Base-by-base conservation (phyloP, 2,113 vertebrate species). In the Platysteira castanea region DNA sequence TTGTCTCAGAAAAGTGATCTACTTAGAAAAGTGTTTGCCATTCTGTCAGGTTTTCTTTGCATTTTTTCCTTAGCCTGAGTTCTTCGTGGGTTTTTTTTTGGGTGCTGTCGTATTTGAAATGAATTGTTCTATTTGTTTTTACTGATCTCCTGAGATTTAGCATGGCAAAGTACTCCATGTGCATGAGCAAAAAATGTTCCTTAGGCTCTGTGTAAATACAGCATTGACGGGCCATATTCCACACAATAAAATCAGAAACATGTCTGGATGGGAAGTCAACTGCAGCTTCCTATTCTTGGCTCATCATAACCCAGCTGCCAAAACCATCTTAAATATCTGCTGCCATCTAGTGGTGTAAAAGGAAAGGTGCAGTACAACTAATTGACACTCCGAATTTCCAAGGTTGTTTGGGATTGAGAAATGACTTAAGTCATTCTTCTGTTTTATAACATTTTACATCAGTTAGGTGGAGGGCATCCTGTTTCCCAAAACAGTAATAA, bases 281-380 rank as follows among this genome's bases (percentile, higher is more conserved):
- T 67, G 69, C 54, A 68, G 44, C 47, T 77, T 83, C 1, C 0
- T 60, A 0, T 13, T 54, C 27, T 54, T 61, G n/a, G 24, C 14
- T 64, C 1, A 0, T 42, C 22, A 3, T 39, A 41, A 30, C 4
- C 28, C 8, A 10, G 31, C 14, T 80, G 46, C 42, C 57, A 13
- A 31, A 70, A 84, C 16, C 28, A 56, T 83, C 21, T 39, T 39
- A 4, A 3, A 0, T 39, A 41, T 81, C 74, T 97, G 90, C 93
- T 96, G 95, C 95, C 41, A 41, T 59, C 96, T 97, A 88, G 95
- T 90, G 96, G 94, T 84, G 24, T 44, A 33, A 47, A 73, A 23
- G 16, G 19, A 41, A 33, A 70, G 27, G 76, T 90, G 82, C 88
- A 86, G 0, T 59, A 19, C 31, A 33, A 1, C 31, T 52, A 19